phyloP scores from a whole-genome alignment of 1,140 invertebrate species.

The Calephelis virginiensis region DNA sequence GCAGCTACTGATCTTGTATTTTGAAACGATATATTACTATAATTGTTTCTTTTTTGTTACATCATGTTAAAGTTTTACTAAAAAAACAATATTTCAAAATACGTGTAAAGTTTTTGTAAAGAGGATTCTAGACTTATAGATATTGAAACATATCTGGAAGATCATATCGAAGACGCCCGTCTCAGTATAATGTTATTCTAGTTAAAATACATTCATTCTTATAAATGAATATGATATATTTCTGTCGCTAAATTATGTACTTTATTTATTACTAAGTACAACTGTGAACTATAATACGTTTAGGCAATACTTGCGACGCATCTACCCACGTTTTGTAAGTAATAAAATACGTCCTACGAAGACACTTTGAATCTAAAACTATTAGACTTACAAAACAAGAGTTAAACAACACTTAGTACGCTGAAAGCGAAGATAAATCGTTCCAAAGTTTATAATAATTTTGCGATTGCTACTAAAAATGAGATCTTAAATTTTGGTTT shows the following conservation, averaged over 20 bases:
- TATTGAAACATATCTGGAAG: constrained; percentile 61
- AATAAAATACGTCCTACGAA: constrained; percentile 2
- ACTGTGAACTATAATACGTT: constrained; percentile 28
- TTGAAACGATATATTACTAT: neutral
- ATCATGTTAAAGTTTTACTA: constrained; percentile 10
- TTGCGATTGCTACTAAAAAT: constrained; percentile 53
- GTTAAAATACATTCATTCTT: constrained; percentile 54
- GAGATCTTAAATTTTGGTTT: constrained; percentile 75
- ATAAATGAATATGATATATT: constrained; percentile 62
- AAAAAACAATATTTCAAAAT: constrained; percentile 19
- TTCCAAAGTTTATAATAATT: constrained; percentile 20
- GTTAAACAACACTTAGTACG: constrained; percentile 28
- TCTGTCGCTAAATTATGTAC: constrained; percentile 66
- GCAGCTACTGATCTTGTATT: neutral
- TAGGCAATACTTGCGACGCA: constrained; percentile 20
- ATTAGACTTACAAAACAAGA: constrained; percentile 22
- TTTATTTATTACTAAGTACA: constrained; percentile 71
- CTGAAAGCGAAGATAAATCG: constrained; percentile 13
- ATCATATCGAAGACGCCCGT: constrained; percentile 65
- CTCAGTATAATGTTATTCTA: constrained; percentile 53
- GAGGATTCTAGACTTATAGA: constrained; percentile 44
- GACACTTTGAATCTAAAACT: constrained; percentile 5
- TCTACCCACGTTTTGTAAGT: neutral
- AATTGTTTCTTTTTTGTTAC: neutral
- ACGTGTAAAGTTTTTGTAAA: constrained; percentile 30